Evolutionary conservation across 2,113 vertebrate genomes (phyloP).

Genomic region (Neopipo cinnamomea): DNA sequence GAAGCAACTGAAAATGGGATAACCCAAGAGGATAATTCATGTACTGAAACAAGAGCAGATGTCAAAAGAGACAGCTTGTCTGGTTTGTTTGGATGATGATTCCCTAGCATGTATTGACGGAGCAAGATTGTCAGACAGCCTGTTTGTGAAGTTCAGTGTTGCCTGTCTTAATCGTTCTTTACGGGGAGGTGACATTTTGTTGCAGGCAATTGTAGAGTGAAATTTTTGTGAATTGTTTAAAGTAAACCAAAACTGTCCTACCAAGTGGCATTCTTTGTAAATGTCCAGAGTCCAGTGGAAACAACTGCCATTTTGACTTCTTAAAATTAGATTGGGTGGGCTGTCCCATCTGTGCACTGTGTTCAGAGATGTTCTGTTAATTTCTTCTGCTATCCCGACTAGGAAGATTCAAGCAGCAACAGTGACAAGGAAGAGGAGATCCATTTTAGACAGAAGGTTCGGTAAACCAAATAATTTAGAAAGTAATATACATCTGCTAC

Average conservation of each 20-base stretch:
- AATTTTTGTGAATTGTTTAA: not conserved
- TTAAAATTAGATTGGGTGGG: not conserved
- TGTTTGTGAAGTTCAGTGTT: constrained; percentile 61
- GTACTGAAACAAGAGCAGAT: constrained; percentile 66
- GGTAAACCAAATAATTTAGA: not conserved
- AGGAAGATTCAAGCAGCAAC: not conserved
- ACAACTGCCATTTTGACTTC: not conserved
- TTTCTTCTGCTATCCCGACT: not conserved
- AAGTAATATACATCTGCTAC: not conserved
- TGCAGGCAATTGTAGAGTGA: constrained; percentile 1
- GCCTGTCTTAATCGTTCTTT: constrained; percentile 56
- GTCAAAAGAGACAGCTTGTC: constrained; percentile 73
- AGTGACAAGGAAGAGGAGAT: not conserved
- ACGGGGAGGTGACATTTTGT: constrained; percentile 49
- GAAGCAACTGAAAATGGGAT: constrained; percentile 58
- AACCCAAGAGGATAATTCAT: constrained; percentile 63
- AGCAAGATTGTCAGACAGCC: constrained; percentile 68
- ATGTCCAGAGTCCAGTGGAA: not conserved
- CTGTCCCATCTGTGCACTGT: not conserved
- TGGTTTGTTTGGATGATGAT: constrained; percentile 69
- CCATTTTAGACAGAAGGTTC: not conserved
- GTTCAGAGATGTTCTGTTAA: not conserved
- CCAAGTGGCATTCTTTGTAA: not conserved
- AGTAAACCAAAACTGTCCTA: not conserved
- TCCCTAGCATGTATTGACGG: constrained; percentile 55